phyloP scores from a whole-genome alignment of 2,797 vertebrate genomes.

The Amblyraja radiata region DNA sequence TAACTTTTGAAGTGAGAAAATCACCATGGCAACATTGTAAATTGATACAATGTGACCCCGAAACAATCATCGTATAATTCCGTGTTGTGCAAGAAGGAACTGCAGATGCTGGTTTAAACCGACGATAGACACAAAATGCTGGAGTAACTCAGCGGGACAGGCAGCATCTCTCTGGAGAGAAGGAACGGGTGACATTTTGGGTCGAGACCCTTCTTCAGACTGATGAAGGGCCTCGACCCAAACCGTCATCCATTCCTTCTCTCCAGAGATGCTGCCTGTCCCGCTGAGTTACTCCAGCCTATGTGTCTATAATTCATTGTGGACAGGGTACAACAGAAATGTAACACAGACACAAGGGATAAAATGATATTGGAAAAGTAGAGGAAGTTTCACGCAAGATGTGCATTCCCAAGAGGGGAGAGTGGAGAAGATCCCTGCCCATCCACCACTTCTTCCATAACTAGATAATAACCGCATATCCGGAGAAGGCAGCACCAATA shows the following conservation, averaged over 20 bases:
- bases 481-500: neutral
- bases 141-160: too few relatives aligned
- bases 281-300: too few relatives aligned
- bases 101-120: too few relatives aligned
- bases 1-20: neutral
- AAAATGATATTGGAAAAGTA: neutral
- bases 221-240: too few relatives aligned
- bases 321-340: neutral
- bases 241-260: too few relatives aligned
- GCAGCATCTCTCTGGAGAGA: too few relatives aligned
- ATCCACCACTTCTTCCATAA: neutral
- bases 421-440: neutral
- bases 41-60: neutral
- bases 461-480: neutral
- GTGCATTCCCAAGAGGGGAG: neutral
- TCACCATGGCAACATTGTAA: conserved; percentile 1
- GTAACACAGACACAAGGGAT: neutral
- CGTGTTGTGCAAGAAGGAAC: too few relatives aligned
- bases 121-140: too few relatives aligned
- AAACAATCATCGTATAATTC: neutral
- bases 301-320: neutral
- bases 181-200: too few relatives aligned
- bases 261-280: too few relatives aligned
- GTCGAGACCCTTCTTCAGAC: too few relatives aligned
- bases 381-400: neutral